phyloP scores from a whole-genome alignment of 2,888 invertebrate genomes.

The Scaptodrosophila latifasciaeformis region DNA sequence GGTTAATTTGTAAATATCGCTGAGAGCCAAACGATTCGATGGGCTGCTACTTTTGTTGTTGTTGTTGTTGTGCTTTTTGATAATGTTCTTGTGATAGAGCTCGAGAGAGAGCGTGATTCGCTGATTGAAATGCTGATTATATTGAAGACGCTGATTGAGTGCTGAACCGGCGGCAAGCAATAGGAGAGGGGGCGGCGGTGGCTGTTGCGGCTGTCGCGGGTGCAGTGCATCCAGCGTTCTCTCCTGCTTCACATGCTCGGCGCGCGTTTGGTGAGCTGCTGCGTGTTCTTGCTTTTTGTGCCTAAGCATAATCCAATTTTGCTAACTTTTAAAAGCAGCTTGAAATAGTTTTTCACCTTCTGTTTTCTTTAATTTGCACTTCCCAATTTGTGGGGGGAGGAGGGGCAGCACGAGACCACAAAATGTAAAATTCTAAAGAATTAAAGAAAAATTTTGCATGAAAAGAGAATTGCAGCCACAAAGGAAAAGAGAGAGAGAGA shows the following conservation, averaged over 20 bases:
- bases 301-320: constrained; percentile 71
- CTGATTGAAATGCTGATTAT: constrained; percentile 52
- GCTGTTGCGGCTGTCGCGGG: constrained; percentile 10
- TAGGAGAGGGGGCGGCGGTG: constrained; percentile 7
- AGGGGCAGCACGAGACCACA: background rate
- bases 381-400: no score
- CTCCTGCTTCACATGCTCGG: constrained; percentile 56
- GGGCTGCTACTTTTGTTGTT: no score
- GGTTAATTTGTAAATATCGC: constrained; percentile 44
- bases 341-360: constrained; percentile 28
- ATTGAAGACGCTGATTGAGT: constrained; percentile 37
- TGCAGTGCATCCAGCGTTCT: constrained; percentile 35
- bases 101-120: constrained; percentile 57
- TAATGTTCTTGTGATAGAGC: constrained; percentile 63
- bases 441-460: no score
- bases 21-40: no score
- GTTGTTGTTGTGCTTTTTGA: constrained; percentile 47
- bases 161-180: constrained; percentile 11
- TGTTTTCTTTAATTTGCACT: no score
- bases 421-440: no score
- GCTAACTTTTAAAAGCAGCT: constrained; percentile 42
- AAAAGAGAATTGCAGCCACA: background rate
- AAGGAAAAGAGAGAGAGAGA: constrained; percentile 17
- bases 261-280: constrained; percentile 33
- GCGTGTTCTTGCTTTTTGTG: constrained; percentile 43